A percentile compares a stretch with the other conserved stretches of the same genome.
Conservation (phyloP, 1,140 invertebrate genomes). For the Lineus longissimus region DNA sequence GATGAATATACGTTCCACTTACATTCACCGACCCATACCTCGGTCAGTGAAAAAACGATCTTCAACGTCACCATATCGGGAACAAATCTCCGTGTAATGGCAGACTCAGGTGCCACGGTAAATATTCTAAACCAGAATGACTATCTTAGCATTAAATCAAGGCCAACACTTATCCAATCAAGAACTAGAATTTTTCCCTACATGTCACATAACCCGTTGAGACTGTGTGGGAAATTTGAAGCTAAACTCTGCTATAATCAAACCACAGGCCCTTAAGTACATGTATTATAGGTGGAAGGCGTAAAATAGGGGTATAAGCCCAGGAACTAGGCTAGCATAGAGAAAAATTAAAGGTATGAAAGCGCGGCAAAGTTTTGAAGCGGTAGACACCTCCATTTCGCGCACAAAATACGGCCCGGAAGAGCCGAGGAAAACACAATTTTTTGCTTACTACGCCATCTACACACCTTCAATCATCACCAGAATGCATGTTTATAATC, state of each 20-base stretch:
- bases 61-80: not conserved
- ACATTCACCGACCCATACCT: not conserved
- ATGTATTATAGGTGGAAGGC: no score
- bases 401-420: no score
- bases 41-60: not conserved
- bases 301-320: no score
- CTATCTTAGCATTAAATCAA: conserved; percentile 4
- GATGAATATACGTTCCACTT: conserved; percentile 1
- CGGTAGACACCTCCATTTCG: no score
- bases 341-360: no score
- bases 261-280: no score
- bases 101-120: conserved; percentile 16
- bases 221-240: conserved; percentile 13
- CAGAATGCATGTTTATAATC: no score
- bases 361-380: no score
- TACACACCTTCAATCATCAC: no score
- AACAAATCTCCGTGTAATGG: not conserved
- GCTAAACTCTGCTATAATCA: not conserved
- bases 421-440: no score
- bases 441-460: no score
- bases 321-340: no score
- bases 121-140: conserved; percentile 9
- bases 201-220: conserved; percentile 10
- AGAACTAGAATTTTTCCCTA: conserved; percentile 15
- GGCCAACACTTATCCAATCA: not conserved